These are phyloP conservation scores for Cartodere bifasciata DNA, from an alignment of 2,888 invertebrate species.

Conservation along the genomic window DNA sequence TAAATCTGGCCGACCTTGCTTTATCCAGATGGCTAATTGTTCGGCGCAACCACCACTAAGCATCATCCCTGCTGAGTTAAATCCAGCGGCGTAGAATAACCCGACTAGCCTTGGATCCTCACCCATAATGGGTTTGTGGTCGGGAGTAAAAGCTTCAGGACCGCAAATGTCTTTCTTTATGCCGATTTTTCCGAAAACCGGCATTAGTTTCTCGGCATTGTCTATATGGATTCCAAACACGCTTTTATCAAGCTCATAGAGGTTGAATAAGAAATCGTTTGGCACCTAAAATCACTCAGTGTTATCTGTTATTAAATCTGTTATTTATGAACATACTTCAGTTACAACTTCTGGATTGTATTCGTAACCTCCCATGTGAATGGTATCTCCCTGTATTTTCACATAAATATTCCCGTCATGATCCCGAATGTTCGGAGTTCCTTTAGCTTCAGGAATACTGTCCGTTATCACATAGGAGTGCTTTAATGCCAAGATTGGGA, in stretches of 20 bases:
- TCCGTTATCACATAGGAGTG: constrained; percentile 82
- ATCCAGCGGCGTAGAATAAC: constrained; percentile 75
- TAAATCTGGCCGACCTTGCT: constrained; percentile 66
- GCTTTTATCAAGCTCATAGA: constrained; percentile 81
- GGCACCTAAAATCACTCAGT: constrained; percentile 40
- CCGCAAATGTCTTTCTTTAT: constrained; percentile 82
- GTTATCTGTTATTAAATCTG: neutral
- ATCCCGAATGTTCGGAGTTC: constrained; percentile 72
- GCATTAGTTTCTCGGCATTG: constrained; percentile 60
- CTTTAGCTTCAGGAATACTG: constrained; percentile 57
- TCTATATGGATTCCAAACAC: constrained; percentile 67
- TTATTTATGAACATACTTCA: constrained; percentile 38
- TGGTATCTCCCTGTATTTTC: constrained; percentile 69
- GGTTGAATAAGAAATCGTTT: constrained; percentile 65
- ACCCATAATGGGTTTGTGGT: constrained; percentile 80
- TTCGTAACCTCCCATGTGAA: constrained; percentile 82
- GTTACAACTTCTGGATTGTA: constrained; percentile 69
- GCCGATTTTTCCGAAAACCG: constrained; percentile 59
- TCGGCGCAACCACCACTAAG: constrained; percentile 77
- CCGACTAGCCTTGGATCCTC: constrained; percentile 59
- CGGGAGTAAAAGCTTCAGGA: constrained; percentile 85
- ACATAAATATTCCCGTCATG: constrained; percentile 76
- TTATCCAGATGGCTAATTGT: constrained; percentile 76
- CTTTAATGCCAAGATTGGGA: constrained; percentile 74
- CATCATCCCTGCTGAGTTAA: constrained; percentile 89